These are phyloP conservation scores for Pitangus sulphuratus DNA, from an alignment of 2,797 vertebrate genomes.

Conservation along the genomic window DNA sequence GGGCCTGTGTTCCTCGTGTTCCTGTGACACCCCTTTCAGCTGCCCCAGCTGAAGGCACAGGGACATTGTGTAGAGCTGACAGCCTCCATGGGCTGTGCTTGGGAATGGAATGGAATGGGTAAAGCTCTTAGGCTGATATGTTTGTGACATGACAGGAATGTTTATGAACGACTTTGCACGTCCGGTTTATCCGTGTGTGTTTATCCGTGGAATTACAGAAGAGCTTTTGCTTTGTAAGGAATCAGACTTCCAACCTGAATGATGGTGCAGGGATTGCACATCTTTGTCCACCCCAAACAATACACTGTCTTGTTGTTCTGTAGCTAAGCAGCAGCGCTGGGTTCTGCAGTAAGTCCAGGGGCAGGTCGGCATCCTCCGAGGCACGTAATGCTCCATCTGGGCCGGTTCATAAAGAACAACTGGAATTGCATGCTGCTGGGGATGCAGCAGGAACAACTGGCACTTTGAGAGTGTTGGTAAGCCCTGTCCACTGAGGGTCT, in stretches of 20 bases:
- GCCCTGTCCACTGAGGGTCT: background rate
- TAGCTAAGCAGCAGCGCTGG: background rate
- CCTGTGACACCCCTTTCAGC: background rate
- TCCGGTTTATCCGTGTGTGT: background rate
- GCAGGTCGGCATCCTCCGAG: background rate
- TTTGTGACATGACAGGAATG: background rate
- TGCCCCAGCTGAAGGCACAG: background rate
- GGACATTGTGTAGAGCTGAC: accelerated
- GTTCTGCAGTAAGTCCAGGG: background rate
- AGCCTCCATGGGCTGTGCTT: accelerated
- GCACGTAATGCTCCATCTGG: background rate
- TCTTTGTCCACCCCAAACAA: background rate
- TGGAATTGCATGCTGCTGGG: background rate
- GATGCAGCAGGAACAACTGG: background rate
- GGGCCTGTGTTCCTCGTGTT: background rate
- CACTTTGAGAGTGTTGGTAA: background rate
- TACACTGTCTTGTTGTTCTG: background rate
- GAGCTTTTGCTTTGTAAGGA: background rate
- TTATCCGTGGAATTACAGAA: background rate
- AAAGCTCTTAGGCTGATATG: background rate
- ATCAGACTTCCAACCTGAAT: background rate
- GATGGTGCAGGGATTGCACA: background rate
- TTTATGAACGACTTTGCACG: accelerated
- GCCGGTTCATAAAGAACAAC: background rate
- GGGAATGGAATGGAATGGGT: background rate